Base-by-base conservation (phyloP, 2,888 invertebrate species). In the Mesorhabditis sp. region DNA sequence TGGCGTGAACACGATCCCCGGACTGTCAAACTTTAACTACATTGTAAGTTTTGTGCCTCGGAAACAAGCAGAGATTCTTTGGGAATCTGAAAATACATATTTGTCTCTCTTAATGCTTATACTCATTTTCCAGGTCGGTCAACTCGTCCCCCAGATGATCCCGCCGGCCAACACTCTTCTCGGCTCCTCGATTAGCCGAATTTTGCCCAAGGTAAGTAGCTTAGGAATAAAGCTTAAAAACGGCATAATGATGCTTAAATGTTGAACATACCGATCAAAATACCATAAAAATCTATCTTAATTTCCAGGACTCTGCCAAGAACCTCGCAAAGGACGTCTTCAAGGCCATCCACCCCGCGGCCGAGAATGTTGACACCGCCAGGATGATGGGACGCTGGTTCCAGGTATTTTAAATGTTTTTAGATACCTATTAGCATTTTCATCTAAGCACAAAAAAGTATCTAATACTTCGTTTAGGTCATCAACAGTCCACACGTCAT, bases 331-430 rank as follows among this genome's bases (percentile, higher is more conserved):
- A 84, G 74, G 83, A 86, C 70, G 85, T 86, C 7, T 79, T 73
- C 78, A 76, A 83, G 44, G 82, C 85, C 5, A 79, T 86, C 7
- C 84, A 85, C 66, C 84, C 86, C 66, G 81, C 84, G 10, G 82
- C 85, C n/a, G 85, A 84, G 65, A 82, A 82, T 72, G 85, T 86
- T 28, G 86, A 86, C 44, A 82, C 82, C 58, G 84, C 83, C 45
- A 73, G 86, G 62, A 86, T 86, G 86, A 86, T 86, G 86, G 86
- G 86, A 67, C 76, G 86, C 68, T 86, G 86, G 86, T 86, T 86
- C 78, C 86, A 86, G 76, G 58, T 50, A 82, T 83, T n/a, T 43
- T 66, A 67, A 62, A 66, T 50, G 7, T 28, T 28, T 28, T 28
- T 28, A 28, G 1, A 28, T 28, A 28, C 28, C 28, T 28, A 28